Conservation (phyloP, 2,888 invertebrate species). For the Plagodis dolabraria region DNA sequence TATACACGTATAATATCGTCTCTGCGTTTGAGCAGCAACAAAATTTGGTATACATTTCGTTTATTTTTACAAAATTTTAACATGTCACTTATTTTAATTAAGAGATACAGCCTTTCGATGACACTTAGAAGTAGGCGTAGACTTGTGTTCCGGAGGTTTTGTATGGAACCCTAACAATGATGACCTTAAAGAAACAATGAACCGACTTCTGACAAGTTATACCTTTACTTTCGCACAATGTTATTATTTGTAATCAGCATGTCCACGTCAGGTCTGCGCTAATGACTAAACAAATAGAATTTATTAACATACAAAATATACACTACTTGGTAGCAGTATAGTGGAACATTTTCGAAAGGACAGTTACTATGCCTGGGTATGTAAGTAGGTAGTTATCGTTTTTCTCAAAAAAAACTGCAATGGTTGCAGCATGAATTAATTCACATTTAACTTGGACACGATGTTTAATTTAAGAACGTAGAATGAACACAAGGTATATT, state of each 20-base stretch:
- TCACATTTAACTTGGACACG: no score
- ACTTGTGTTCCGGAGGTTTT: no score
- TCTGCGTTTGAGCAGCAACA: no score
- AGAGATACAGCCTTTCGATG: no score
- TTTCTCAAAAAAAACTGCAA: slow-evolving; percentile 34
- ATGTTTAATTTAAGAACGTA: neutral
- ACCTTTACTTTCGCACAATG: slow-evolving; percentile 27
- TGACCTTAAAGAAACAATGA: slow-evolving; percentile 13
- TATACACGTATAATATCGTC: no score
- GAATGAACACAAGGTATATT: slow-evolving; percentile 5
- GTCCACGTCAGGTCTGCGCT: slow-evolving; percentile 37
- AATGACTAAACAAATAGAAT: slow-evolving; percentile 51
- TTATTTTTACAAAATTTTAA: no score
- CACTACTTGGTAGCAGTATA: slow-evolving; percentile 18
- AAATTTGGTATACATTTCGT: no score
- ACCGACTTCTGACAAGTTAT: slow-evolving; percentile 4
- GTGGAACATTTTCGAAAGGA: slow-evolving; percentile 36
- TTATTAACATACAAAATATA: slow-evolving; percentile 38
- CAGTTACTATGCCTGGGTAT: slow-evolving; percentile 33
- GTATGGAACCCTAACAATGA: neutral
- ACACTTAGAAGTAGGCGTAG: no score
- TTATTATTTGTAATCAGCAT: slow-evolving; percentile 31
- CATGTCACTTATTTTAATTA: no score
- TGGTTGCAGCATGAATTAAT: slow-evolving; percentile 6
- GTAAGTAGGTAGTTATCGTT: slow-evolving; percentile 23